These are phyloP conservation scores for Phlogophora meticulosa DNA, from an alignment of 2,888 invertebrate species.

Conservation along the genomic window DNA sequence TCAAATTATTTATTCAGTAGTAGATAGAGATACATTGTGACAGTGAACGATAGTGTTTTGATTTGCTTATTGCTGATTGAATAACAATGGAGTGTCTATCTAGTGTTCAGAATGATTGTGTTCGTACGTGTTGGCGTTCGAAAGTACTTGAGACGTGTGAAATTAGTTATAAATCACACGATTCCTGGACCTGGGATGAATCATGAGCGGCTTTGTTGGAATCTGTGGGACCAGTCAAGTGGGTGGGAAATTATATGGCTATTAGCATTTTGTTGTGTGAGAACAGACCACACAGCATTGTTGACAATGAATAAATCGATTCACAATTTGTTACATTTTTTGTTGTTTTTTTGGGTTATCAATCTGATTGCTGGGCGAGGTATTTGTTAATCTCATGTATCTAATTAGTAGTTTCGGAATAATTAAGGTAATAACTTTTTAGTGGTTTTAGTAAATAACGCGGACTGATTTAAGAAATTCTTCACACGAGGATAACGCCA, in stretches of 20 bases:
- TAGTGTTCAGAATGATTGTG: constrained; percentile 51
- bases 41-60: constrained; percentile 42
- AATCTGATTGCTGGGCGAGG: not conserved
- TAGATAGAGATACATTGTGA: not conserved
- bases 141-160: constrained; percentile 54
- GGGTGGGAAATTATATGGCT: constrained; percentile 58
- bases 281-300: constrained; percentile 58
- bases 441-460: too few species aligned
- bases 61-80: constrained; percentile 53
- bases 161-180: constrained; percentile 61
- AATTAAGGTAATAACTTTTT: too few species aligned
- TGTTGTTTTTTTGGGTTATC: not conserved
- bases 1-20: not conserved
- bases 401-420: too few species aligned
- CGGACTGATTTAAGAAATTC: too few species aligned
- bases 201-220: constrained; percentile 59
- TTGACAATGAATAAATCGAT: constrained; percentile 24
- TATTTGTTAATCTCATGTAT: too few species aligned
- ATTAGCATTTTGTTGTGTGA: constrained; percentile 60
- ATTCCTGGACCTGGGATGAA: constrained; percentile 66
- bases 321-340: constrained; percentile 10
- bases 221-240: constrained; percentile 58
- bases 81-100: constrained; percentile 49
- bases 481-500: too few species aligned
- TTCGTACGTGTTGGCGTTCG: constrained; percentile 52